Evolutionary conservation across 2,797 vertebrate species (phyloP).

Genomic region (Alca torda): DNA sequence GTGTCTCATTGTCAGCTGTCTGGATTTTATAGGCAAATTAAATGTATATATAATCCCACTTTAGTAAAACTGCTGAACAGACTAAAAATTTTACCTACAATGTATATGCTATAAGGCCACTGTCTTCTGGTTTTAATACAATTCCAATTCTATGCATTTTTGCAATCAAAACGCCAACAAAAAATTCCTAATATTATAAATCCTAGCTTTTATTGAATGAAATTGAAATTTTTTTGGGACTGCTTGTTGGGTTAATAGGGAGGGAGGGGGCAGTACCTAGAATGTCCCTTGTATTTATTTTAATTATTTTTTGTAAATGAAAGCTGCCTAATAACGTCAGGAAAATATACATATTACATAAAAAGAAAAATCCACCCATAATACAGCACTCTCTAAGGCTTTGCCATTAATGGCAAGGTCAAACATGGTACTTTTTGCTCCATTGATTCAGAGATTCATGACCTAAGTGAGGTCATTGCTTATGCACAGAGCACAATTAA

Average conservation of each 20-base stretch:
- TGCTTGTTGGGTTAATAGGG: background rate
- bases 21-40: background rate
- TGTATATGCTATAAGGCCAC: background rate
- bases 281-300: background rate
- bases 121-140: constrained; percentile 36
- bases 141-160: background rate
- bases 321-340: background rate
- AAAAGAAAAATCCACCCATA: background rate
- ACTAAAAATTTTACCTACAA: background rate
- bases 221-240: background rate
- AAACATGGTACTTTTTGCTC: constrained; percentile 62
- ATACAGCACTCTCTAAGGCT: constrained; percentile 26
- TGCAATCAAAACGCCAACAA: constrained; percentile 28
- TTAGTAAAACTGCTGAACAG: background rate
- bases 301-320: background rate
- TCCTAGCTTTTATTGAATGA: background rate
- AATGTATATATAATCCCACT: background rate
- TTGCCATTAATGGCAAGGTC: constrained; percentile 72
- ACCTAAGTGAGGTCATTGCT: constrained; percentile 67
- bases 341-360: constrained; percentile 4
- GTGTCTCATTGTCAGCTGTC: background rate
- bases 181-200: background rate
- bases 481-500: constrained; percentile 67
- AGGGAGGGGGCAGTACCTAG: background rate
- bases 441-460: constrained; percentile 67